Base-by-base conservation (phyloP, 2,113 vertebrate species). In the Notarius quadriscutis region DNA sequence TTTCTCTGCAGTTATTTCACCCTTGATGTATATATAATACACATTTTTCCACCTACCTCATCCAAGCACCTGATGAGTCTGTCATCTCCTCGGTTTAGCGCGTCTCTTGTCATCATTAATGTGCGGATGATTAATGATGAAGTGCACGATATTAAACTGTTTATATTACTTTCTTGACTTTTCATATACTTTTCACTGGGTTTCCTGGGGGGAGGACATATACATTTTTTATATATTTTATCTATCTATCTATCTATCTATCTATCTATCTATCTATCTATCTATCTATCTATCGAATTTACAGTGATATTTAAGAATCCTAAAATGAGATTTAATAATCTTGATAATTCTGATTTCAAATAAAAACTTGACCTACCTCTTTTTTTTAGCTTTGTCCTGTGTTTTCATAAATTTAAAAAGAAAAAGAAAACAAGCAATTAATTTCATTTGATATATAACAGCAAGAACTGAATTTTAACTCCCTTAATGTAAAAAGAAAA, bases 121-220 rank as follows among this genome's bases (percentile, higher is more conserved):
- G 34, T 58, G 7, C 30, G n/a, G 7, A 0, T 0, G 65, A 88
- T 88, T 80, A 88, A 51, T 12, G 1, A 57, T 0, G 5, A 41
- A 25, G 8, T 2, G 11, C 15, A 22, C 62, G 57, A 11, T 81
- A 22, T 22, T 22, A 81, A 1, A 11, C 20, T 11, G 22, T 62
- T 9, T 12, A 22, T 9, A 22, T 62, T 48, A 25, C 12, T 48
- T 81, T 20, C 18, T 58, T 10, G 9, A 81, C 4, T 9, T 62
- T 1, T 22, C 7, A 81, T 0, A 17, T 2, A 81, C 4, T 8
- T 5, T 60, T 0, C 1, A 9, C 1, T 18, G 4, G 30, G 34
- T 81, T 22, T 62, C 12, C 57, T 81, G 34, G 6, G 9, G 34
- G 34, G 30, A 1, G 30, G 34, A 34, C 34, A 34, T 34, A 34